A percentile compares a stretch with the other conserved stretches of the same genome.
phyloP scores from a whole-genome alignment of 2,113 vertebrate species.

The Podarcis cretensis region DNA sequence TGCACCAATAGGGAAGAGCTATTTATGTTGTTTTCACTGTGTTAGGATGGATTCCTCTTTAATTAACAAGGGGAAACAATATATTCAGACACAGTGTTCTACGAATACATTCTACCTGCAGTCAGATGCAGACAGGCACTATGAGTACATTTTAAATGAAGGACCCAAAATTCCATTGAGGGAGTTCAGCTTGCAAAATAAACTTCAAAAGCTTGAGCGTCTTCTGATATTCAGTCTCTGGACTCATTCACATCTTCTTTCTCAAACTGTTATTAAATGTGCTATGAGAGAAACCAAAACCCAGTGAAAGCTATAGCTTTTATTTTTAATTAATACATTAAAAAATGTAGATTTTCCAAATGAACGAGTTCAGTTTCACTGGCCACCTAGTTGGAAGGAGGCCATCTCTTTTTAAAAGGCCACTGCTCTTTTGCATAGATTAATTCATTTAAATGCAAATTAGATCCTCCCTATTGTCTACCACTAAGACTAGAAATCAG shows the following conservation, averaged over 20 bases:
- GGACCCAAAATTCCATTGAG: slow-evolving; percentile 14
- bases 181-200: neutral
- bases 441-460: slow-evolving; percentile 43
- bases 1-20: too few species aligned
- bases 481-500: slow-evolving; percentile 19
- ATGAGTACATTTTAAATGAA: slow-evolving; percentile 13
- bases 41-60: too few species aligned
- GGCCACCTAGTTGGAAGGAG: slow-evolving; percentile 26
- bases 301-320: neutral
- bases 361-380: slow-evolving; percentile 17
- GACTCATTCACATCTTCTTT: neutral
- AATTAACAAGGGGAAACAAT: neutral
- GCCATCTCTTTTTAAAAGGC: slow-evolving; percentile 26
- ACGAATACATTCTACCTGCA: neutral
- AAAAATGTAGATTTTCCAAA: neutral
- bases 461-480: slow-evolving; percentile 22
- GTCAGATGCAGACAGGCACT: neutral
- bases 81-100: neutral
- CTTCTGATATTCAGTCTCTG: neutral
- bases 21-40: too few species aligned
- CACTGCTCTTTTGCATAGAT: slow-evolving; percentile 29
- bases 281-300: neutral
- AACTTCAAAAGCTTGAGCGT: neutral
- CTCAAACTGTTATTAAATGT: neutral
- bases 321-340: neutral